phyloP scores from a whole-genome alignment of 2,888 invertebrate genomes.

The Cylindroiulus punctatus region DNA sequence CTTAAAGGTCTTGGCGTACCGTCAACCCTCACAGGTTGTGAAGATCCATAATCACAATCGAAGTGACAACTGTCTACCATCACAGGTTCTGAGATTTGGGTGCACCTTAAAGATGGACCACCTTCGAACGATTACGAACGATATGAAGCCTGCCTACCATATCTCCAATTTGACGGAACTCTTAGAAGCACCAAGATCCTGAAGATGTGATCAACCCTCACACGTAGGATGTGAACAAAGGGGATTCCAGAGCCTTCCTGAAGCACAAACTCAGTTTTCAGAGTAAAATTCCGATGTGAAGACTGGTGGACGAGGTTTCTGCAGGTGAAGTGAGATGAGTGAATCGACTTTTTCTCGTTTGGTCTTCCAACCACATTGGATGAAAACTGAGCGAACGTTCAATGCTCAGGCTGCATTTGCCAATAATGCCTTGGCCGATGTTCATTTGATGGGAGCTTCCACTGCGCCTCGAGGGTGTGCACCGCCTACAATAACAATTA shows the following conservation, averaged over 20 bases:
- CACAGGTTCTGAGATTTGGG: too few species aligned
- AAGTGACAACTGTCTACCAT: too few species aligned
- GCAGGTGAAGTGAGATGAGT: neutral
- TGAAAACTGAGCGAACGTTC: conserved; percentile 1
- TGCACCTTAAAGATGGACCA: too few species aligned
- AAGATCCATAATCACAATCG: too few species aligned
- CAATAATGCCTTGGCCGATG: conserved; percentile 48
- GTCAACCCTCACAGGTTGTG: too few species aligned
- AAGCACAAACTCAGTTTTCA: too few species aligned
- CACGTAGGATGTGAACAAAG: neutral
- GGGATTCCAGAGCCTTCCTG: neutral
- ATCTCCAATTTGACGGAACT: too few species aligned
- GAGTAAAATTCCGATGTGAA: neutral
- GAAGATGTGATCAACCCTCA: neutral
- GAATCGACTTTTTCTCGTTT: neutral
- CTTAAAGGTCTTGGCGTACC: too few species aligned
- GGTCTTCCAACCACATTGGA: conserved; percentile 36
- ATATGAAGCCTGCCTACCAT: too few species aligned
- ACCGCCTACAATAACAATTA: conserved; percentile 39
- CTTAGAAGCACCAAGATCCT: too few species aligned
- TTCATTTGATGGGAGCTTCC: conserved; percentile 50
- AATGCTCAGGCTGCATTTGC: conserved; percentile 42
- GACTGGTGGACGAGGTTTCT: neutral
- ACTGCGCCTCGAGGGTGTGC: conserved; percentile 40
- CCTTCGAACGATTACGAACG: too few species aligned